phyloP scores from a whole-genome alignment of 2,113 vertebrate genomes.

The Odocoileus hemionus region DNA sequence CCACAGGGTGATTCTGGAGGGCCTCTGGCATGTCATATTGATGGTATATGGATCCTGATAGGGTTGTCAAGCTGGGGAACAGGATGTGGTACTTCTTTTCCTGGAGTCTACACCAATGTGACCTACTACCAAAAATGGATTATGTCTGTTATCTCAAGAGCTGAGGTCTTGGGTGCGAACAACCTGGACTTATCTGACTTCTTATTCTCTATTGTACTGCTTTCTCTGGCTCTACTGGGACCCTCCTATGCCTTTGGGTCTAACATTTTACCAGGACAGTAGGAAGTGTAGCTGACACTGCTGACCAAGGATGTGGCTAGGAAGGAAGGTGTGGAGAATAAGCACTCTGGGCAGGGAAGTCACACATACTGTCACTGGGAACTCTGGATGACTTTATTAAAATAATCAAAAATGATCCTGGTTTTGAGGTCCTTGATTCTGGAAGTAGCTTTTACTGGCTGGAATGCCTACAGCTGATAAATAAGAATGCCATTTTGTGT shows the following conservation, averaged over 20 bases:
- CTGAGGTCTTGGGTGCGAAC: not conserved
- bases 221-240: slow-evolving; percentile 22
- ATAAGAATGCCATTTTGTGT: not conserved
- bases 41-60: slow-evolving; percentile 37
- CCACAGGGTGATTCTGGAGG: slow-evolving; percentile 63
- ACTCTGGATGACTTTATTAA: not conserved
- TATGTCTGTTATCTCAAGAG: not conserved
- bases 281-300: not conserved
- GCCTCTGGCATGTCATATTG: slow-evolving; percentile 40
- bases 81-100: not conserved
- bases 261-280: not conserved
- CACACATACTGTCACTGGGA: not conserved
- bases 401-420: not conserved
- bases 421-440: slow-evolving; percentile 13
- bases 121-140: slow-evolving; percentile 55
- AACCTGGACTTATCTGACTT: not conserved
- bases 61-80: slow-evolving; percentile 50
- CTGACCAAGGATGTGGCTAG: not conserved
- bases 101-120: slow-evolving; percentile 48
- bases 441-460: not conserved
- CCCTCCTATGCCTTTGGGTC: not conserved
- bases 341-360: not conserved
- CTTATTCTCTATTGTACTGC: not conserved
- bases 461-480: not conserved
- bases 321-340: not conserved